These are phyloP conservation scores for Xestia sexstrigata DNA, from an alignment of 2,888 invertebrate species.

Conservation along the genomic window DNA sequence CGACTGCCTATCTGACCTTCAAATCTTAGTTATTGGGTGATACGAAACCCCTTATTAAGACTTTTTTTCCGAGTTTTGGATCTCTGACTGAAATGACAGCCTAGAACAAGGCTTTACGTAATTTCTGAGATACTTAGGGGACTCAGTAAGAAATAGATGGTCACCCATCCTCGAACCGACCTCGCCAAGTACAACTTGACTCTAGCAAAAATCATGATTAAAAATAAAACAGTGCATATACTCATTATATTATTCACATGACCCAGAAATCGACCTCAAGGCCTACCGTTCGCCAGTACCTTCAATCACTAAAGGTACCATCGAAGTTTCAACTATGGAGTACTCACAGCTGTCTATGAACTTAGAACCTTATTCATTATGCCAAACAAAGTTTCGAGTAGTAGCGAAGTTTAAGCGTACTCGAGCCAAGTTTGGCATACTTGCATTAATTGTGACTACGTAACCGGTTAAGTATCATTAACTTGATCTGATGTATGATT, in stretches of 20 bases:
- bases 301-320: background rate
- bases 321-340: slow-evolving; percentile 8
- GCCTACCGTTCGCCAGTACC: background rate
- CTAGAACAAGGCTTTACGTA: background rate
- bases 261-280: background rate
- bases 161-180: no score
- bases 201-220: no score
- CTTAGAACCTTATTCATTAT: slow-evolving; percentile 54
- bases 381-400: slow-evolving; percentile 38
- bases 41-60: no score
- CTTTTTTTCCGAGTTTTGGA: no score
- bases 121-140: no score
- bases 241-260: no score
- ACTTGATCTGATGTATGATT: slow-evolving; percentile 35
- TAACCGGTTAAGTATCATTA: slow-evolving; percentile 44
- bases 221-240: no score
- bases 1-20: no score
- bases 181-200: background rate
- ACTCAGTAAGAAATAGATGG: background rate
- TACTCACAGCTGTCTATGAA: slow-evolving; percentile 24
- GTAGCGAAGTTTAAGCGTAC: slow-evolving; percentile 36
- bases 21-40: no score
- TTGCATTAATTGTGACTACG: slow-evolving; percentile 45
- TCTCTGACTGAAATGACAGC: background rate
- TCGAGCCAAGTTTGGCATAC: slow-evolving; percentile 48